Evolutionary conservation across 2,797 vertebrate genomes (phyloP), one percentile per base, ranked within the genome.

Genomic region (Cephalopachus bancanus): DNA sequence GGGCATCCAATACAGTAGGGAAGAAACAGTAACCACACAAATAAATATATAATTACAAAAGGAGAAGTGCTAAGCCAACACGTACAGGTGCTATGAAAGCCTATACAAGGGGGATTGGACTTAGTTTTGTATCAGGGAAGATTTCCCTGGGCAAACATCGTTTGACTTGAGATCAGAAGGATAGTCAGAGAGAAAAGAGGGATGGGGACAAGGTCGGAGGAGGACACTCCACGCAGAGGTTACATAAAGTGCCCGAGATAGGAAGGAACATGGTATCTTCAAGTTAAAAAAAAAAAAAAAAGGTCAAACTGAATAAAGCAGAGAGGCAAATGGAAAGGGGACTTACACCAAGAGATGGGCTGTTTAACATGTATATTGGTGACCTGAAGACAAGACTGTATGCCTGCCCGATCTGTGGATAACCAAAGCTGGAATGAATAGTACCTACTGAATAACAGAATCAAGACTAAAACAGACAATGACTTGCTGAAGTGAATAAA

Each of bases 401-500:
- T 49, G 75, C 44, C 69, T 92, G 44, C 9, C 74, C 55, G n/a
- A 65, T 33, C 22, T 93, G 19, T 11, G 1, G 69, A 91, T 86
- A 44, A 83, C 67, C 79, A 89, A 75, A 88, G 78, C 12, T 60
- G 57, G 53, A 94, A 75, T 64, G 26, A 89, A 59, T 51, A 60
- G 22, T 62, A 83, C 60, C 26, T 22, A 85, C 7, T 93, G 64
- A 75, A 57, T 74, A 93, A 69, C 19, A 88, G 28, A 87, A 60
- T 76, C 37, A 94, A 96, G 78, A 85, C 53, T 49, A 57, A 92
- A 89, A 76, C 8, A 81, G 71, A 20, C 8, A 74, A 15, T 69
- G 26, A 86, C 19, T 30, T 91, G 37, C 33, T 96, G 72, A 91
- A 93, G 83, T 64, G 89, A 76, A 88, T 64, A 89, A 80, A 84